phyloP scores from a whole-genome alignment of 1,140 invertebrate species.

The Portunus trituberculatus region DNA sequence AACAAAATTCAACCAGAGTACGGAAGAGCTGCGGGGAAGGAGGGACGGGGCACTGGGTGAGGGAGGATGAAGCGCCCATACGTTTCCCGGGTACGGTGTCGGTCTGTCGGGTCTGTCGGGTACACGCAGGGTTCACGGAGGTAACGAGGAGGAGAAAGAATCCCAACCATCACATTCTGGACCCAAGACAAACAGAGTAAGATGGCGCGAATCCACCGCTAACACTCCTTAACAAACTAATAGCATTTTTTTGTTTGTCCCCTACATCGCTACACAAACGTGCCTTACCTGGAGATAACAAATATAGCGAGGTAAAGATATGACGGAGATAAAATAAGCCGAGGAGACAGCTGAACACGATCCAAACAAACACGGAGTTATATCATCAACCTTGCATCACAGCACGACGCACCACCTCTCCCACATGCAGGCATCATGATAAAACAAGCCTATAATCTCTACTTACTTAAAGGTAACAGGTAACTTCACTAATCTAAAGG shows the following conservation, averaged over 20 bases:
- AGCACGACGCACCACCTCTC: no score
- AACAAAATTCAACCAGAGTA: background rate
- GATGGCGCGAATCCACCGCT: background rate
- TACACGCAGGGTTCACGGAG: background rate
- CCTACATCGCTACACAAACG: no score
- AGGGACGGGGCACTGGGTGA: background rate
- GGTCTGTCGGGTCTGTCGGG: background rate
- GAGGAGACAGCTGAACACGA: background rate
- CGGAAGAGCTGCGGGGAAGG: background rate
- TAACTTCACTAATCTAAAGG: no score
- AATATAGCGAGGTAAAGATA: background rate
- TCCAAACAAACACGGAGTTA: background rate
- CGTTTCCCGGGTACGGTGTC: background rate
- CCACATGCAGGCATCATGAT: no score
- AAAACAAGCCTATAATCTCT: no score
- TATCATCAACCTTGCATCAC: background rate
- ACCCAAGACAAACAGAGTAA: background rate
- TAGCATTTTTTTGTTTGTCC: background rate
- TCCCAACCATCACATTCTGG: background rate
- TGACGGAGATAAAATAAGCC: background rate
- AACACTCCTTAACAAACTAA: slow-evolving; percentile 16
- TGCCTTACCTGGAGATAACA: background rate
- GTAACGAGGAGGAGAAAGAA: background rate
- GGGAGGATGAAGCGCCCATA: background rate
- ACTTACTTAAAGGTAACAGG: no score